Evolutionary conservation across 2,888 invertebrate species (phyloP).

Genomic region (Steinernema scapterisci): DNA sequence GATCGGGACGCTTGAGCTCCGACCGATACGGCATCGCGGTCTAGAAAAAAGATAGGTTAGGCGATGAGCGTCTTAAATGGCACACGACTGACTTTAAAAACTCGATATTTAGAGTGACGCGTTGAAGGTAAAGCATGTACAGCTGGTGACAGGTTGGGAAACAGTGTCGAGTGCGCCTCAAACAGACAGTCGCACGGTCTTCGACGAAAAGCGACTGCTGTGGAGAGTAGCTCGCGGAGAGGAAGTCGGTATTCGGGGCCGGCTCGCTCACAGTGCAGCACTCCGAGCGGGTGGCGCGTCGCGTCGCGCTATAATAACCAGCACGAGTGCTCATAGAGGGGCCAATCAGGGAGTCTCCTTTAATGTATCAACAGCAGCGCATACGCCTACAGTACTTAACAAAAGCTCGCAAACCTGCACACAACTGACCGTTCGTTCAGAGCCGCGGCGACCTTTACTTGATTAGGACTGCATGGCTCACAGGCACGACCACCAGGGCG

Average conservation of each 20-base stretch:
- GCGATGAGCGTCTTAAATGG: background rate
- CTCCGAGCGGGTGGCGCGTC: constrained; percentile 29
- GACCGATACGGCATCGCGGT: constrained; percentile 63
- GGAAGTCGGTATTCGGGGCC: constrained; percentile 32
- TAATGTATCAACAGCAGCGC: constrained; percentile 21
- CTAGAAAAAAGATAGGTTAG: background rate
- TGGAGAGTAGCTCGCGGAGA: constrained; percentile 30
- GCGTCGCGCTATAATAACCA: constrained; percentile 32
- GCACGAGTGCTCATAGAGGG: constrained; percentile 30
- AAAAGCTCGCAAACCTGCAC: background rate
- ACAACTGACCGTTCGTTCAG: constrained; percentile 13
- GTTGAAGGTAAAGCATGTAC: constrained; percentile 9
- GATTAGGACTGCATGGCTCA: constrained; percentile 2
- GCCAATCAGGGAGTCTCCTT: constrained; percentile 30
- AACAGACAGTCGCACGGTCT: constrained; percentile 30
- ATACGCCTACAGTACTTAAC: constrained; percentile 19
- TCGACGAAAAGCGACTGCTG: constrained; percentile 33
- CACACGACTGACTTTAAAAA: background rate
- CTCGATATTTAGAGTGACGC: background rate
- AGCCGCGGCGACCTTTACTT: constrained; percentile 23
- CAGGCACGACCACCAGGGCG: background rate
- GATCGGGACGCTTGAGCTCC: constrained; percentile 67
- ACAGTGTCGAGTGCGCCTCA: constrained; percentile 28
- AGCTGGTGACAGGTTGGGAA: constrained; percentile 21
- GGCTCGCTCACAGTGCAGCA: constrained; percentile 28